Base-by-base conservation (phyloP, 23 tunicate species). In the Trididemnum nubilum region DNA sequence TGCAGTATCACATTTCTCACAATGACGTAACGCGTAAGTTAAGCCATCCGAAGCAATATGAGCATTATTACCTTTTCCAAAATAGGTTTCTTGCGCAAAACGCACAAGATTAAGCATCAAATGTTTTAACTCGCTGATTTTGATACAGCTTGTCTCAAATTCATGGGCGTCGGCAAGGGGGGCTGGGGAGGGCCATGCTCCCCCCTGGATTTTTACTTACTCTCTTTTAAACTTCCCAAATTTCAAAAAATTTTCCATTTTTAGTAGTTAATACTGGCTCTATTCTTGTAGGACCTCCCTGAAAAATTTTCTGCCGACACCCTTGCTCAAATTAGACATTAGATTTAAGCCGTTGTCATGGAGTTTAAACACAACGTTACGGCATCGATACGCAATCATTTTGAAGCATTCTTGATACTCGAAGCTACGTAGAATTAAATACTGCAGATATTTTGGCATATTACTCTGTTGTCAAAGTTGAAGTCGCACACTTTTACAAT, bases 321-420 rank as follows among this genome's bases (percentile, higher is more conserved):
- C 69, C 4, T 4, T 63, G 19, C 23, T 23, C 7, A 21, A 23
- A 5, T 15, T 3, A 5, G 33, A 37, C 31, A 3, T 32, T 2
- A 31, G 18, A 12, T 31, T 31, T 12, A 33, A 67, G 18, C 74
- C 74, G 7, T 33, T 67, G 18, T 32, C 33, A 3, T 37, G 25
- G 5, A 40, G 21, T 38, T 73, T 73, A 39, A 2, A 40, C 5
- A 73, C 57, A 40, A 73, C 78, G 29, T 37, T 37, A 5, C 78
- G 58, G 39, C 39, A 73, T 15, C 78, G 57, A 34, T 73, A 73
- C 2, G 58, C 78, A 73, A 73, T 73, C 28, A 39, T 37, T 73
- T 39, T 73, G 2, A 73, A 12, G 25, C 78, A 73, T 22, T 73
- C 31, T 2, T 37, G 29, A n/a, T 38, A 40, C 9, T 73, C 29